A percentile compares a stretch with the other conserved stretches of the same genome.
These are phyloP conservation scores for Oenanthe oenanthe DNA, from an alignment of 2,113 vertebrate species.

Conservation along the genomic window DNA sequence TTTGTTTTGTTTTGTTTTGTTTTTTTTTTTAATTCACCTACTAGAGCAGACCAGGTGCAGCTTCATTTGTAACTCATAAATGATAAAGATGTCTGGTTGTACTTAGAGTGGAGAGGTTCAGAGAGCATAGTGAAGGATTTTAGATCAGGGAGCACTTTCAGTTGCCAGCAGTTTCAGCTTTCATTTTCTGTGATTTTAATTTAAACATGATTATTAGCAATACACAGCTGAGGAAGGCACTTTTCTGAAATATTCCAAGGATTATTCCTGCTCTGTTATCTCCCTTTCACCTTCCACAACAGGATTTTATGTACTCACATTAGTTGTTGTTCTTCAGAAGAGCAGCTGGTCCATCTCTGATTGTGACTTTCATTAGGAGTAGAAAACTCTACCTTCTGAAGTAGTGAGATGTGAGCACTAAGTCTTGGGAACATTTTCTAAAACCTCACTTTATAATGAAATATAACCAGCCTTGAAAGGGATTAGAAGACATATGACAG, in stretches of 20 bases:
- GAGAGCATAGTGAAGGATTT: not conserved
- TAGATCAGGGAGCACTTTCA: not conserved
- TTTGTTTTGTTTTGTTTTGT: not conserved
- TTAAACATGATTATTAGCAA: constrained; percentile 23
- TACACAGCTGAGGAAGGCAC: not conserved
- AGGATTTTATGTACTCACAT: not conserved
- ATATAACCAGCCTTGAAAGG: not conserved
- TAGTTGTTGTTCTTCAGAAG: not conserved
- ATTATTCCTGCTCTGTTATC: constrained; percentile 5
- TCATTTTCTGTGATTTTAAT: not conserved
- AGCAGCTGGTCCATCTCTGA: not conserved
- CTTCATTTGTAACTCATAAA: not conserved
- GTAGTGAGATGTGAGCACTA: not conserved
- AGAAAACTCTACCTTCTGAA: not conserved
- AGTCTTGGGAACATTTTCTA: constrained; percentile 1
- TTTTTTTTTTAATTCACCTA: not conserved
- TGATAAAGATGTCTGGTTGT: not conserved
- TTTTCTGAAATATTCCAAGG: not conserved
- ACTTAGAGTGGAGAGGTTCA: not conserved
- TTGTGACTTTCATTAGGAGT: not conserved
- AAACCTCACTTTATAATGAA: not conserved
- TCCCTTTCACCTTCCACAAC: not conserved
- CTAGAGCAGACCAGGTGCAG: not conserved
- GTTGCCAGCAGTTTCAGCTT: not conserved
- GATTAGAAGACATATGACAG: not conserved